phyloP scores from a whole-genome alignment of 1,140 invertebrate genomes.

The Bombus turneri region DNA sequence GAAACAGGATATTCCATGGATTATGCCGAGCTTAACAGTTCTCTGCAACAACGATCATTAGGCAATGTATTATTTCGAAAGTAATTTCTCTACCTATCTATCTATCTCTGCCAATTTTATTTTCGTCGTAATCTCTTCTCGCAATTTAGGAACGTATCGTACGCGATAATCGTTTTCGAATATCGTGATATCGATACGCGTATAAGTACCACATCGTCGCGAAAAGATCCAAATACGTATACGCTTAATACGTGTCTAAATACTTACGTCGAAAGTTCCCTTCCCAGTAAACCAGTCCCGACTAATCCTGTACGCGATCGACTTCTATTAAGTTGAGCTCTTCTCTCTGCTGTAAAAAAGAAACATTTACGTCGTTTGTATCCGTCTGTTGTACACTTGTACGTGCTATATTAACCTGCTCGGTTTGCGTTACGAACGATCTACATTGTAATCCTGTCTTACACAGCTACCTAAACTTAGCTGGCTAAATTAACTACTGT shows the following conservation, averaged over 20 bases:
- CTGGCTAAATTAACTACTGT: not conserved
- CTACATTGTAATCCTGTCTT: not conserved
- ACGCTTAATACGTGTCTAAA: not conserved
- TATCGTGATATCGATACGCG: not conserved
- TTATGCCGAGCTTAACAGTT: slow-evolving; percentile 81
- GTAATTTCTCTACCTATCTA: not conserved
- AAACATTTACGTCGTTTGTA: slow-evolving; percentile 38
- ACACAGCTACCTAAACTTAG: not conserved
- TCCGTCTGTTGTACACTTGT: not conserved
- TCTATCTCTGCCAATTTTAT: too few species aligned
- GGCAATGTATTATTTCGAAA: slow-evolving; percentile 25
- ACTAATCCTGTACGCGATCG: slow-evolving; percentile 90
- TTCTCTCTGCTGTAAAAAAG: slow-evolving; percentile 88
- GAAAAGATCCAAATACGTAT: not conserved
- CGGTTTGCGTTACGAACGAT: not conserved
- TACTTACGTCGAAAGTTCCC: slow-evolving; percentile 85
- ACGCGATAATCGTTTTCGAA: not conserved
- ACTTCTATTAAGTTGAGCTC: slow-evolving; percentile 93
- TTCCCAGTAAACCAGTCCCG: slow-evolving; percentile 82
- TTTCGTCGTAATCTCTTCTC: not conserved
- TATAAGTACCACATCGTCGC: not conserved
- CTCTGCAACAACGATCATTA: slow-evolving; percentile 74
- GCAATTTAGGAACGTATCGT: not conserved
- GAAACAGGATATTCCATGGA: slow-evolving; percentile 64
- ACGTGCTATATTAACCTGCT: not conserved